A percentile compares a stretch with the other conserved stretches of the same genome.
These are phyloP conservation scores for Dasypogon diadema DNA, from an alignment of 2,888 invertebrate species.

Conservation along the genomic window DNA sequence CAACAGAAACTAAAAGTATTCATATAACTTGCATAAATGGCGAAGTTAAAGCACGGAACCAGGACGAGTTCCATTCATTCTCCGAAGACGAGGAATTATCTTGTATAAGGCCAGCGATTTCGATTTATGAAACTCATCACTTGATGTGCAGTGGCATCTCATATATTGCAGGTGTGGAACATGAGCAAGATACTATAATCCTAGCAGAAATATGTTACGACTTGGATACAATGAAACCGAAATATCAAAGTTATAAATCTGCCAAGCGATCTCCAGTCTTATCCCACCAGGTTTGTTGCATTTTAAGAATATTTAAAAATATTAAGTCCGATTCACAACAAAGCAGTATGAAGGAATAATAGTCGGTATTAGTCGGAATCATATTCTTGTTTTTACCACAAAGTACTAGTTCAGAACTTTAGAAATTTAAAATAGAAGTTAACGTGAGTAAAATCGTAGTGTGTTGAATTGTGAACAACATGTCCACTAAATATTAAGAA, in stretches of 20 bases:
- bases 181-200: background rate
- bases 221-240: background rate
- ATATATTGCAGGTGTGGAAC: background rate
- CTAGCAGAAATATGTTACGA: constrained; percentile 42
- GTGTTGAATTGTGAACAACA: too few relatives aligned
- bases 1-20: background rate
- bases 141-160: background rate
- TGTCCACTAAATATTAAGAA: too few relatives aligned
- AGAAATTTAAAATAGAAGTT: too few relatives aligned
- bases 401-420: too few relatives aligned
- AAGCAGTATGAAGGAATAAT: too few relatives aligned
- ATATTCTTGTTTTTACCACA: too few relatives aligned
- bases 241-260: background rate
- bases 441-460: too few relatives aligned
- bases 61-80: background rate
- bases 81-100: background rate
- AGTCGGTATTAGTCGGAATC: too few relatives aligned
- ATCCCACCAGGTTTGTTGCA: constrained; percentile 4
- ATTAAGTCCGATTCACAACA: too few relatives aligned
- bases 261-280: constrained; percentile 2
- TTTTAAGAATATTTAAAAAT: too few relatives aligned
- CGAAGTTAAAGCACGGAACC: background rate
- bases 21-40: background rate
- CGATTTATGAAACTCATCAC: background rate
- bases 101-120: background rate